Evolutionary conservation across 2,797 vertebrate genomes (phyloP).

Genomic region (Scolopax bukidnonensis): DNA sequence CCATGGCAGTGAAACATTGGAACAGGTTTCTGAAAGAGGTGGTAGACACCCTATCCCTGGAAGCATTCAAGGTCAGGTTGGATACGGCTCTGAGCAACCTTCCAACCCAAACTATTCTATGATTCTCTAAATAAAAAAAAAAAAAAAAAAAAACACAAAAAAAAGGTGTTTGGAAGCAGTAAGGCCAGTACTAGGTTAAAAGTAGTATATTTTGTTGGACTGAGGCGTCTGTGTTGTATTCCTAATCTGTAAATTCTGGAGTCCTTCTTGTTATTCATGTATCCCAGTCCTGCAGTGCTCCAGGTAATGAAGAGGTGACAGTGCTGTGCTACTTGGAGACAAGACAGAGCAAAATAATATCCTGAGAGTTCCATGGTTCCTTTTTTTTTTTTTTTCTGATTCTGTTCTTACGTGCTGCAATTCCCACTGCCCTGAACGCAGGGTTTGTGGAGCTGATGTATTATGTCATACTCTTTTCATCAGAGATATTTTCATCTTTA

Average conservation of each 20-base stretch:
- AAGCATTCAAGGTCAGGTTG: neutral
- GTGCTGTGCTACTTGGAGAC: neutral
- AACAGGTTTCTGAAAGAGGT: neutral
- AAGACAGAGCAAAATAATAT: neutral
- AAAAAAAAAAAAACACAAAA: neutral
- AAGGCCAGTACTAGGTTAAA: neutral
- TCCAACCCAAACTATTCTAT: neutral
- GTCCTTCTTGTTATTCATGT: neutral
- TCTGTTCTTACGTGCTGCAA: neutral
- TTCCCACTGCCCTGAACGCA: neutral
- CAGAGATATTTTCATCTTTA: neutral
- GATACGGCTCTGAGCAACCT: neutral
- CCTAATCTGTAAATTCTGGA: neutral
- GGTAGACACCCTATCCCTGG: neutral
- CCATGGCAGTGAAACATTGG: neutral
- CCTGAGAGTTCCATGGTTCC: neutral
- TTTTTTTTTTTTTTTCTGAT: neutral
- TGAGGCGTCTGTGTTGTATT: neutral
- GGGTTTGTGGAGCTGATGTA: conserved; percentile 2
- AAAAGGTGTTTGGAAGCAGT: neutral
- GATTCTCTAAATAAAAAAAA: neutral
- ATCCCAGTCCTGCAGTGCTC: neutral
- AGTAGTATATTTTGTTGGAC: neutral
- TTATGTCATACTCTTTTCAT: neutral
- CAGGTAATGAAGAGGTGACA: neutral